Conservation (phyloP, 1,140 invertebrate genomes). For the Hermetia illucens region DNA sequence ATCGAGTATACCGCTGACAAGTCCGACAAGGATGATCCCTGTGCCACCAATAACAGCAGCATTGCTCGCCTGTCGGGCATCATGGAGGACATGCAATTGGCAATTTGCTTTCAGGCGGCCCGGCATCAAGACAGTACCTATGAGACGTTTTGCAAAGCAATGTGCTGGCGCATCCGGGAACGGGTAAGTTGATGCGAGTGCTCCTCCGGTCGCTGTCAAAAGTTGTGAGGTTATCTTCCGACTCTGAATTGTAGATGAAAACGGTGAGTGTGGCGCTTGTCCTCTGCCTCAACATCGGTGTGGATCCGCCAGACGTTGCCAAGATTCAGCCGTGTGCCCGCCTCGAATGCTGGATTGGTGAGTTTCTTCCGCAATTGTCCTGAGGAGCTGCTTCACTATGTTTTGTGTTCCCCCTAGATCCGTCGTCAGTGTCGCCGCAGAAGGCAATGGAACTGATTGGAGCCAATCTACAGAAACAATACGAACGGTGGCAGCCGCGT, state of each 20-base stretch:
- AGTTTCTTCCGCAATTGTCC: no score
- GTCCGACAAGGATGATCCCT: not conserved
- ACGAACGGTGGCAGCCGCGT: constrained; percentile 93
- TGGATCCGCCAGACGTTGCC: constrained; percentile 95
- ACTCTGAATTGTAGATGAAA: constrained; percentile 61
- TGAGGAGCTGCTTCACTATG: no score
- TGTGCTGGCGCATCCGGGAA: constrained; percentile 22
- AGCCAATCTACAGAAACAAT: constrained; percentile 83
- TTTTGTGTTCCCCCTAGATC: constrained; percentile 40
- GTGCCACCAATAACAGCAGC: not conserved
- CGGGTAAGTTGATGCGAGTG: constrained; percentile 7
- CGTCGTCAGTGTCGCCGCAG: constrained; percentile 69
- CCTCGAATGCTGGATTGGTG: constrained; percentile 95
- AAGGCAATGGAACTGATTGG: constrained; percentile 93
- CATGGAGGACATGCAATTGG: constrained; percentile 12
- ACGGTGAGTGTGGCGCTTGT: constrained; percentile 99
- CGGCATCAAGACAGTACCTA: constrained; percentile 21
- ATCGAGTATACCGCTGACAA: not conserved
- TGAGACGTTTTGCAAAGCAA: constrained; percentile 11
- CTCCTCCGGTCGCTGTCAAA: no score
- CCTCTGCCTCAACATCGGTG: constrained; percentile 94
- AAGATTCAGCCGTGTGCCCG: constrained; percentile 94
- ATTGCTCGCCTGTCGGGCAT: no score
- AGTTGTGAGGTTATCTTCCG: no score
- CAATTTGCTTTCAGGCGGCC: constrained; percentile 21